Evolutionary conservation across 2,113 vertebrate species (phyloP).

Genomic region (Delphinus delphis): DNA sequence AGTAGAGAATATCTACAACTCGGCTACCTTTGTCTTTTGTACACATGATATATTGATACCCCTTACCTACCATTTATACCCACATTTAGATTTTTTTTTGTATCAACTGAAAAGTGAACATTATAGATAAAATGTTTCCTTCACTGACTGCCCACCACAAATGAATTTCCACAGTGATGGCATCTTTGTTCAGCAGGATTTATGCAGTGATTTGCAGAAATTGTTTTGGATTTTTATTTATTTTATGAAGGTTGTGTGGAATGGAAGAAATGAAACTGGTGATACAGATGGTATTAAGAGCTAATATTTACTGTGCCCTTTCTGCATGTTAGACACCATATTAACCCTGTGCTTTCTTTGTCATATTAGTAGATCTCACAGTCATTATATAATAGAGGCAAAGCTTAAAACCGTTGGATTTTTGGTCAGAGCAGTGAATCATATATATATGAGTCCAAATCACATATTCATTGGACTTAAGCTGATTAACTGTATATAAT

Average conservation of each 20-base stretch:
- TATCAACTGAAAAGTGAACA: conserved; percentile 6
- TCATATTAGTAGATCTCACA: neutral
- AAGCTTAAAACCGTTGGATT: neutral
- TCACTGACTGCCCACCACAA: neutral
- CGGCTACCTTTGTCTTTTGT: neutral
- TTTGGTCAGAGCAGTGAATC: neutral
- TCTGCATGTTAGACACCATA: neutral
- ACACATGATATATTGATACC: neutral
- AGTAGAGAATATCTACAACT: neutral
- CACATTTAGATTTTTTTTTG: conserved; percentile 3
- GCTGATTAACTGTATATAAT: neutral
- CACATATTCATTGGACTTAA: neutral
- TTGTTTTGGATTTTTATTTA: neutral
- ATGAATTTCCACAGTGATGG: neutral
- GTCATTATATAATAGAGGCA: neutral
- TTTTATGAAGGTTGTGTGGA: neutral
- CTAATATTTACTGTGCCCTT: neutral
- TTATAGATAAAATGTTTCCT: neutral
- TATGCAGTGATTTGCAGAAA: neutral
- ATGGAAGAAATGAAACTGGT: neutral
- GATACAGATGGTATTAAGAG: neutral
- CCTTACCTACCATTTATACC: neutral
- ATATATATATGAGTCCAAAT: neutral
- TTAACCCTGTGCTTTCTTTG: neutral
- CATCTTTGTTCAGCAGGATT: neutral